A percentile compares a stretch with the other conserved stretches of the same genome.
These are phyloP conservation scores for Homarus americanus DNA, from an alignment of 1,140 invertebrate genomes.

Conservation along the genomic window DNA sequence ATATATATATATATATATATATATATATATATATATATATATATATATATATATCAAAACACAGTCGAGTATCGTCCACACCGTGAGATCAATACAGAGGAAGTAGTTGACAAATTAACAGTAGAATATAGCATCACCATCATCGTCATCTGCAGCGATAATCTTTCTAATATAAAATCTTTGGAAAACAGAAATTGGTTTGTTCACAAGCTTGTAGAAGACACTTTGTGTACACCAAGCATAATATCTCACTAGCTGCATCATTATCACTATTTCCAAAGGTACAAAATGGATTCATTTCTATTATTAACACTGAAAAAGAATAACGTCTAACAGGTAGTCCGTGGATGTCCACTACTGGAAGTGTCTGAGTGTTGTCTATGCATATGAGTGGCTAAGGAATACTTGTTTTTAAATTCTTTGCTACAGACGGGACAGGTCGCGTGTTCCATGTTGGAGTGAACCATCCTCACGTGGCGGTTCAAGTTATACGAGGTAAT, in stretches of 20 bases:
- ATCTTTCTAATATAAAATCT: conserved; percentile 2
- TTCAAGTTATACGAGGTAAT: conserved; percentile 75
- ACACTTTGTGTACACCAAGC: background rate
- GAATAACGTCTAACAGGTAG: background rate
- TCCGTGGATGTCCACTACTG: conserved; percentile 1
- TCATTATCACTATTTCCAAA: background rate
- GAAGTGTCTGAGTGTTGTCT: conserved; percentile 60
- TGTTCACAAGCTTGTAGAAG: background rate
- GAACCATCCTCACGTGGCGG: conserved; percentile 74
- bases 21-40: background rate
- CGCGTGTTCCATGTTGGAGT: conserved; percentile 73
- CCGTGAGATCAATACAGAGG: background rate
- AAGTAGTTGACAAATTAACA: background rate
- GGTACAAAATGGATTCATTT: background rate
- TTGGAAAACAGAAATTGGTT: background rate
- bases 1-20: background rate
- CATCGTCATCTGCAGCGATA: background rate
- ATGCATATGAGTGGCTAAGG: conserved; percentile 73
- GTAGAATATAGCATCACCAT: background rate
- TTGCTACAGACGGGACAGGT: conserved; percentile 71
- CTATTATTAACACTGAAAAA: background rate
- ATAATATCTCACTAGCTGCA: background rate
- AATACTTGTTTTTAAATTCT: conserved; percentile 75
- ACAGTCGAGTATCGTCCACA: conserved; percentile 5
- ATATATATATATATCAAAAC: background rate